phyloP scores from a whole-genome alignment of 64 coral and sea anemone genomes.

The Pocillopora damicornis region DNA sequence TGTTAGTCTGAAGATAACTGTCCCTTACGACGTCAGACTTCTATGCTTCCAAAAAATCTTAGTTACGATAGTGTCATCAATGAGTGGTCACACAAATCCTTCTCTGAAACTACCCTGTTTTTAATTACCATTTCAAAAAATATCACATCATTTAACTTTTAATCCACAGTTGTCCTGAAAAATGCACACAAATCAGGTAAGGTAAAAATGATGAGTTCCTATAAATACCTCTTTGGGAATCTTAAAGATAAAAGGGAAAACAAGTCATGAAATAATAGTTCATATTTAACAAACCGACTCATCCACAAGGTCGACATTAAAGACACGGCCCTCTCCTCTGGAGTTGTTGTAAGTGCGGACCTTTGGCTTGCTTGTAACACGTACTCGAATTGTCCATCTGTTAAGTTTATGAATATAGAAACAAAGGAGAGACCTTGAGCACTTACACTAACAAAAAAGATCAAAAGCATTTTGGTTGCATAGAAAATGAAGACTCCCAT shows the following conservation, averaged over 20 bases:
- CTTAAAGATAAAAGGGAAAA: too few species aligned
- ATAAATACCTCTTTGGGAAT: too few species aligned
- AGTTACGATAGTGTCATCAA: too few species aligned
- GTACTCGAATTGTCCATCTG: conserved; percentile 92
- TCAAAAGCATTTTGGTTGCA: too few species aligned
- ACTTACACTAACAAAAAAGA: neutral
- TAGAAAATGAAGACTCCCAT: too few species aligned
- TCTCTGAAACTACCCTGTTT: too few species aligned
- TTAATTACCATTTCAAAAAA: too few species aligned
- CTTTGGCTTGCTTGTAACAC: conserved; percentile 71
- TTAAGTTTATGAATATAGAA: neutral
- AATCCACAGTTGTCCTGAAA: too few species aligned
- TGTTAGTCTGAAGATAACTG: neutral
- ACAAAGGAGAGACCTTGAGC: neutral
- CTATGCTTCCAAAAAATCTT: neutral
- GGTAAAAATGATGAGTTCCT: neutral
- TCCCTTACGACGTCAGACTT: neutral
- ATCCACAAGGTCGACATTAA: conserved; percentile 94
- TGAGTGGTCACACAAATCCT: too few species aligned
- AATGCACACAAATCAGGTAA: neutral
- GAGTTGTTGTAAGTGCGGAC: conserved; percentile 89
- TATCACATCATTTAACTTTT: too few species aligned
- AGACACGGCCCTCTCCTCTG: conserved; percentile 80
- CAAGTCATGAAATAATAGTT: neutral
- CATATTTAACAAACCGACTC: conserved; percentile 66